Evolutionary conservation across 1,140 invertebrate species (phyloP).

Genomic region (Macrobrachium nipponense): DNA sequence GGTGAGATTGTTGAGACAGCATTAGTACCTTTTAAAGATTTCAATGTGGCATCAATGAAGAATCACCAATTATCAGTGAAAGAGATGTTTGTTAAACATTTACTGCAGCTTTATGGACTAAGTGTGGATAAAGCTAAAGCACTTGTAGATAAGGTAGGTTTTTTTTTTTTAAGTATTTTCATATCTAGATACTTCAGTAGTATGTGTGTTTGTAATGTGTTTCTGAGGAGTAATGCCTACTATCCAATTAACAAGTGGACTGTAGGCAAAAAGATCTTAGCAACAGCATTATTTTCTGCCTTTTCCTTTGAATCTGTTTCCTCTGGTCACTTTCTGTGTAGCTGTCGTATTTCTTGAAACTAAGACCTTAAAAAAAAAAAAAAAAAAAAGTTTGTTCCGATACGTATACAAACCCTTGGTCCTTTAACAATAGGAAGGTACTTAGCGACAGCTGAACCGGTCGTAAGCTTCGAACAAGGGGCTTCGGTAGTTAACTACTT

Average conservation of each 20-base stretch:
- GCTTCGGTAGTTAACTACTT: no score
- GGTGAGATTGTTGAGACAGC: conserved; percentile 56
- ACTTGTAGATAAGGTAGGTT: conserved; percentile 74
- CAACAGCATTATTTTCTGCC: no score
- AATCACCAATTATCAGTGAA: conserved; percentile 78
- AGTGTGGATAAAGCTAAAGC: conserved; percentile 88
- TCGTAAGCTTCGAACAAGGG: no score
- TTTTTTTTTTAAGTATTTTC: background rate
- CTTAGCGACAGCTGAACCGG: no score
- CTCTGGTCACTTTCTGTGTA: no score
- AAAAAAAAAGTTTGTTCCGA: no score
- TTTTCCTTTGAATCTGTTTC: no score
- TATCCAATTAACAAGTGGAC: background rate
- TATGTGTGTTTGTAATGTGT: background rate
- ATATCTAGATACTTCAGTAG: background rate
- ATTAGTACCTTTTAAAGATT: conserved; percentile 71
- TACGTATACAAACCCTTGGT: no score
- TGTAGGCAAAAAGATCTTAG: no score
- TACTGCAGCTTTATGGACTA: conserved; percentile 87
- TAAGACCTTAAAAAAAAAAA: no score
- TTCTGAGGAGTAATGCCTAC: background rate
- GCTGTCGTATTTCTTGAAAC: no score
- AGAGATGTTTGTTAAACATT: conserved; percentile 89
- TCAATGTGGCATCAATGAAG: conserved; percentile 71
- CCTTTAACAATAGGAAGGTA: no score